Evolutionary conservation across 2,113 vertebrate genomes (phyloP).

Genomic region (Malurus cyaneus): DNA sequence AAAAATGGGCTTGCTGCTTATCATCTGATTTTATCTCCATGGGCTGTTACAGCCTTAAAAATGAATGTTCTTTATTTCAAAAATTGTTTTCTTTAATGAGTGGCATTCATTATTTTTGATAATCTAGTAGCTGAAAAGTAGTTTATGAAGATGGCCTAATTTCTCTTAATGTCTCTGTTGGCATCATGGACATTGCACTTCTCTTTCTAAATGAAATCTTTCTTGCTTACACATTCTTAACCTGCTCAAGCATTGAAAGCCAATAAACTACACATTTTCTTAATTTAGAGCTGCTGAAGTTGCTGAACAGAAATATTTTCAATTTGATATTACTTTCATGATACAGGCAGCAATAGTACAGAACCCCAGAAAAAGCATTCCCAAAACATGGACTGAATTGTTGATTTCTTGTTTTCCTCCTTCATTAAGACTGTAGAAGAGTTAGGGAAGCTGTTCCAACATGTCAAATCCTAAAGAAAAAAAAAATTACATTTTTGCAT

Average conservation of each 20-base stretch:
- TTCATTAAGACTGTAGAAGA: not conserved
- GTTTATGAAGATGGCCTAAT: slow-evolving; percentile 53
- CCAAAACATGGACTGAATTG: slow-evolving; percentile 16
- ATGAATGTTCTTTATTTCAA: slow-evolving; percentile 39
- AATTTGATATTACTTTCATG: slow-evolving; percentile 53
- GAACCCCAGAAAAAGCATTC: slow-evolving; percentile 28
- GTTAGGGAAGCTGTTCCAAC: not conserved
- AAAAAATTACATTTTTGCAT: not conserved
- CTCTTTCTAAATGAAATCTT: slow-evolving; percentile 45
- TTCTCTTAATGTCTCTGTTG: slow-evolving; percentile 50
- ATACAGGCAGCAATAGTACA: slow-evolving; percentile 19
- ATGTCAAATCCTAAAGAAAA: not conserved
- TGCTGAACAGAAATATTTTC: slow-evolving; percentile 70
- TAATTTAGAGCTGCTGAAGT: slow-evolving; percentile 62
- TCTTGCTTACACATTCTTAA: slow-evolving; percentile 60
- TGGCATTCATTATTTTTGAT: slow-evolving; percentile 62
- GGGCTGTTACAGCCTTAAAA: slow-evolving; percentile 12
- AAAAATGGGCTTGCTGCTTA: not conserved
- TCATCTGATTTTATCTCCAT: not conserved
- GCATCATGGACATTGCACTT: slow-evolving; percentile 25
- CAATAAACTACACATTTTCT: slow-evolving; percentile 31
- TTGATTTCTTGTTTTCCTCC: not conserved
- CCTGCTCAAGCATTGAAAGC: slow-evolving; percentile 61
- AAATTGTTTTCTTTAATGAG: slow-evolving; percentile 41
- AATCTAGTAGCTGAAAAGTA: slow-evolving; percentile 26